phyloP scores from a whole-genome alignment of 2,888 invertebrate genomes.

The Melieria omissa region DNA sequence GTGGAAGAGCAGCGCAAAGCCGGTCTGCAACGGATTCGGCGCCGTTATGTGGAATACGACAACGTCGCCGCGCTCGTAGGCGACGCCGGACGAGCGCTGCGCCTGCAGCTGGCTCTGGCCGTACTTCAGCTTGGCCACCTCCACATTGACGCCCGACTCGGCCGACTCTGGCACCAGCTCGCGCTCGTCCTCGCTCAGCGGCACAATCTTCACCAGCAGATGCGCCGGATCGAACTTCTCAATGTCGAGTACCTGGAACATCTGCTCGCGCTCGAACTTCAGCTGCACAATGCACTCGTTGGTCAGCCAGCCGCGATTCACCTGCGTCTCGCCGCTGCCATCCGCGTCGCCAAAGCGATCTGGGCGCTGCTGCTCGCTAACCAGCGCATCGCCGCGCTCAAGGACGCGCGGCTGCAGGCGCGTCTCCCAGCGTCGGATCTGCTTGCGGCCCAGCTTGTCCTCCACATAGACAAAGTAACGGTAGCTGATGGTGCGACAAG shows the following conservation, averaged over 20 bases:
- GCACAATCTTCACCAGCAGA: slow-evolving; percentile 68
- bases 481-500: slow-evolving; percentile 69
- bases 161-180: slow-evolving; percentile 15
- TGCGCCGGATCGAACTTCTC: slow-evolving; percentile 69
- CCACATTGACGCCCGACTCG: slow-evolving; percentile 51
- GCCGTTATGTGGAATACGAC: slow-evolving; percentile 60
- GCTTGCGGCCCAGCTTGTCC: slow-evolving; percentile 57
- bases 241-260: slow-evolving; percentile 69
- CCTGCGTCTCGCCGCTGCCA: slow-evolving; percentile 48
- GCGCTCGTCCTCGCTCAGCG: slow-evolving; percentile 45
- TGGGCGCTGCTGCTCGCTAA: background rate
- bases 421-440: slow-evolving; percentile 63
- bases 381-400: slow-evolving; percentile 21
- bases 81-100: slow-evolving; percentile 54
- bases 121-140: slow-evolving; percentile 58
- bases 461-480: slow-evolving; percentile 61
- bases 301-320: slow-evolving; percentile 86
- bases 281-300: slow-evolving; percentile 83
- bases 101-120: slow-evolving; percentile 53
- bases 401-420: slow-evolving; percentile 69
- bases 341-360: slow-evolving; percentile 31
- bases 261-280: slow-evolving; percentile 79
- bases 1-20: slow-evolving; percentile 49
- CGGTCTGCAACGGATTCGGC: slow-evolving; percentile 51
- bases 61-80: slow-evolving; percentile 56